These are phyloP conservation scores for Mirza zaza DNA, from an alignment of 2,113 vertebrate species.

Conservation along the genomic window DNA sequence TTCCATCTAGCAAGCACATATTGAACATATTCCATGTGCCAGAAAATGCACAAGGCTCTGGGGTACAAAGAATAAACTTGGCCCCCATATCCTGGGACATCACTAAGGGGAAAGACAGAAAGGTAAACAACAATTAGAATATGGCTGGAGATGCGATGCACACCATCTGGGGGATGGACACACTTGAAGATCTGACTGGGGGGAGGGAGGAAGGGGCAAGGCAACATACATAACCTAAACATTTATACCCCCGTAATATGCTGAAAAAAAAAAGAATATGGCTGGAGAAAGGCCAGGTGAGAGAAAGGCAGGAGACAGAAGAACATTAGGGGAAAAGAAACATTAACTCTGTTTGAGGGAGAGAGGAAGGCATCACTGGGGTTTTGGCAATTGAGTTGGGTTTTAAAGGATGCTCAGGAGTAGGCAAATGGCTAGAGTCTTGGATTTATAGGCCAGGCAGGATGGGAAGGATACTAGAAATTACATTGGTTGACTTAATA, in stretches of 20 bases:
- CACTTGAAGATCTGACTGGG: too few species aligned
- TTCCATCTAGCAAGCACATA: neutral
- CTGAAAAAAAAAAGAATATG: neutral
- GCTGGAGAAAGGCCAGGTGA: neutral
- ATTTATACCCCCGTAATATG: too few species aligned
- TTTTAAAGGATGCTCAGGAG: neutral
- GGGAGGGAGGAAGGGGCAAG: too few species aligned
- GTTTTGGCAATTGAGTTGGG: neutral
- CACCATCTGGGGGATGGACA: too few species aligned
- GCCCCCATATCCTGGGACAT: neutral
- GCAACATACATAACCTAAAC: too few species aligned
- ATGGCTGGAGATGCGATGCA: neutral
- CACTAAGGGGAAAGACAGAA: neutral
- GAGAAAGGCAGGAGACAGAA: neutral
- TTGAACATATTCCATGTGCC: neutral
- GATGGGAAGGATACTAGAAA: slow-evolving; percentile 30
- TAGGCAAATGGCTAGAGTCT: neutral
- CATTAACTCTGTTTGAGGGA: neutral
- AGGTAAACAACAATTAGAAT: neutral
- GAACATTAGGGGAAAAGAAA: neutral
- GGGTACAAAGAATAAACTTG: neutral
- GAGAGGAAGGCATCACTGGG: neutral
- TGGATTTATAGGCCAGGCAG: slow-evolving; percentile 10
- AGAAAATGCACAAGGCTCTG: neutral
- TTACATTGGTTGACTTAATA: slow-evolving; percentile 54